phyloP scores from a whole-genome alignment of 1,140 invertebrate species.

The Heliconius nattereri region DNA sequence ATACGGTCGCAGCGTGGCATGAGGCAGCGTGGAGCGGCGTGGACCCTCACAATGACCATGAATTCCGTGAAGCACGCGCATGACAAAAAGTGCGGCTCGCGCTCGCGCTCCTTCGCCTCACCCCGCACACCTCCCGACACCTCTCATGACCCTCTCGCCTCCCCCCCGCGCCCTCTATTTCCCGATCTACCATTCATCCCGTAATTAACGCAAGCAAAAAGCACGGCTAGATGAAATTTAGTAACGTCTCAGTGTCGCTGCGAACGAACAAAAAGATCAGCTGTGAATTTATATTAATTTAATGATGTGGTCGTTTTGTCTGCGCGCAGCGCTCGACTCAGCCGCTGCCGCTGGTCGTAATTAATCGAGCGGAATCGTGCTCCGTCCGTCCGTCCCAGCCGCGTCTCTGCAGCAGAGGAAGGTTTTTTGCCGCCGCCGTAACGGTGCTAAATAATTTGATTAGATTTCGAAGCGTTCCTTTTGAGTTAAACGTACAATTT shows the following conservation, averaged over 20 bases:
- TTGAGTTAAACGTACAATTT: constrained; percentile 13
- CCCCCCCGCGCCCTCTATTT: constrained; percentile 24
- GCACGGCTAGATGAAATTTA: constrained; percentile 64
- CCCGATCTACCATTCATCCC: constrained; percentile 59
- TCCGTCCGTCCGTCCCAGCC: constrained; percentile 5
- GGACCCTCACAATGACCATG: constrained; percentile 40
- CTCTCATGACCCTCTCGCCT: background rate
- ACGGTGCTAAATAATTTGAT: constrained; percentile 31
- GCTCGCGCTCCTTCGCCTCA: background rate
- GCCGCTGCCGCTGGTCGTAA: constrained; percentile 22
- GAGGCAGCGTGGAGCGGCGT: constrained; percentile 15
- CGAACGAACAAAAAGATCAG: constrained; percentile 49
- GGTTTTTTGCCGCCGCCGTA: constrained; percentile 14
- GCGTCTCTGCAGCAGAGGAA: background rate
- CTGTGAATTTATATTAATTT: constrained; percentile 69
- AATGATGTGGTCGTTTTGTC: constrained; percentile 64
- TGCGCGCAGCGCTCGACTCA: constrained; percentile 37
- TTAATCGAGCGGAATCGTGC: constrained; percentile 34
- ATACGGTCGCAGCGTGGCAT: constrained; percentile 12
- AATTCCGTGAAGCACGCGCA: constrained; percentile 64
- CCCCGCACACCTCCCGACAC: background rate
- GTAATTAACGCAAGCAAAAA: constrained; percentile 75
- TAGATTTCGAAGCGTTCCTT: constrained; percentile 22
- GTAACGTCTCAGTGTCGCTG: constrained; percentile 66
- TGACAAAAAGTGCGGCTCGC: constrained; percentile 49